Base-by-base conservation (phyloP, 2,113 vertebrate genomes). In the Onychostoma macrolepis region DNA sequence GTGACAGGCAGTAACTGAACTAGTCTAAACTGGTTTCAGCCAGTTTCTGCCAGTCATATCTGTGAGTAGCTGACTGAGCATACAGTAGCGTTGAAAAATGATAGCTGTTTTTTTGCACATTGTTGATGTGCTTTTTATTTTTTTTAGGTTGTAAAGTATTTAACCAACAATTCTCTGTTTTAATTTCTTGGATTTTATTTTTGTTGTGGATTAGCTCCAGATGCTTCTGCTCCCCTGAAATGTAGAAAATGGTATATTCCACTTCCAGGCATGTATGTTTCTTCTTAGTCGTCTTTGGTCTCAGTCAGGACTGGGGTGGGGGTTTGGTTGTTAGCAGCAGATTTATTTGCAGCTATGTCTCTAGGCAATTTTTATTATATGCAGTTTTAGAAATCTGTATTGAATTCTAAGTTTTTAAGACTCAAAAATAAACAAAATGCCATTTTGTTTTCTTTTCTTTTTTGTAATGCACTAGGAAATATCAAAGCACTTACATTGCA, bases 1-100 rank as follows among this genome's bases (percentile, higher is more conserved):
- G 36, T 10, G 2, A 30, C 10, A 48, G 26, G 17, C n/a, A 41
- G 61, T 56, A 12, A 56, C 17, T 50, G 45, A 81, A 26, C 56
- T 24, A 65, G 17, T 83, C n/a, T 83, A 17, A 67, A 61, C 61
- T 48, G 61, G 80, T 69, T 69, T 19, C 21, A 43, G 79, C 79
- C 58, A 19, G 79, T 81, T 43, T 67, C 24, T 67, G 24, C 45
- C 38, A 28, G 63, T 61, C 19, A 48, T 33, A 19, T 77, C 71
- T 50, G 26, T 86, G 58, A 45, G 61, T 30, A 41, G 61, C 24
- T 56, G 43, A 6, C 24, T 80, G 77, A 41, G 11, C n/a, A 28
- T 58, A 50, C 12, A 41, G 41, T 38, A 17, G 30, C 43, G 24
- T 63, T 38, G 56, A 33, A 41, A 58, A 28, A 43, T 17, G 6